Evolutionary conservation across 2,888 invertebrate species (phyloP).

Genomic region (Acanthopleura granulata): DNA sequence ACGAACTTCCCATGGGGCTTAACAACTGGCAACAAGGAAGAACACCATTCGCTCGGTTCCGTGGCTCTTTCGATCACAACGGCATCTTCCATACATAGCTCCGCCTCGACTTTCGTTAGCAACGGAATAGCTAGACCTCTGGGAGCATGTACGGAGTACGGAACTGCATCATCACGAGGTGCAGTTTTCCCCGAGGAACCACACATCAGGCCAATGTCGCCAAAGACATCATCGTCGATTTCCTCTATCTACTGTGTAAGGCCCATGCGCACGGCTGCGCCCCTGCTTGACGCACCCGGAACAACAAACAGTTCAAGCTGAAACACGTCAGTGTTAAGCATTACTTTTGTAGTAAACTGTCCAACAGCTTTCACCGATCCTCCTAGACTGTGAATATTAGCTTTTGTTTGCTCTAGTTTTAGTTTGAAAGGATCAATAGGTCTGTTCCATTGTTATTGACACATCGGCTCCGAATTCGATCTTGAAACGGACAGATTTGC

Average conservation of each 20-base stretch:
- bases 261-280: conserved; percentile 15
- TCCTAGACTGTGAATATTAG: conserved; percentile 9
- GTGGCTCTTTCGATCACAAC: conserved; percentile 30
- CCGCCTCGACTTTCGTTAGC: conserved; percentile 26
- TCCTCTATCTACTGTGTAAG: conserved; percentile 16
- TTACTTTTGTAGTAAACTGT: background rate
- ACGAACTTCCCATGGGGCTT: conserved; percentile 30
- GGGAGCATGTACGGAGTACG: conserved; percentile 23
- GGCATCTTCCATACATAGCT: conserved; percentile 29
- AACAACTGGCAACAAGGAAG: conserved; percentile 32
- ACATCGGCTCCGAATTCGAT: conserved; percentile 25
- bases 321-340: background rate
- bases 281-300: background rate
- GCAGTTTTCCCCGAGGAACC: conserved; percentile 18
- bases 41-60: conserved; percentile 35
- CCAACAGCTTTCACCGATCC: conserved; percentile 8
- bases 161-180: conserved; percentile 19
- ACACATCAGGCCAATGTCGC: conserved; percentile 18
- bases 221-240: conserved; percentile 17
- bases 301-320: background rate
- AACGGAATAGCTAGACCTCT: conserved; percentile 28
- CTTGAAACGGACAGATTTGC: conserved; percentile 14
- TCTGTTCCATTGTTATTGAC: background rate
- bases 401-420: background rate
- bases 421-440: background rate